Conservation (phyloP, 1,140 invertebrate genomes). For the Atta colombica region DNA sequence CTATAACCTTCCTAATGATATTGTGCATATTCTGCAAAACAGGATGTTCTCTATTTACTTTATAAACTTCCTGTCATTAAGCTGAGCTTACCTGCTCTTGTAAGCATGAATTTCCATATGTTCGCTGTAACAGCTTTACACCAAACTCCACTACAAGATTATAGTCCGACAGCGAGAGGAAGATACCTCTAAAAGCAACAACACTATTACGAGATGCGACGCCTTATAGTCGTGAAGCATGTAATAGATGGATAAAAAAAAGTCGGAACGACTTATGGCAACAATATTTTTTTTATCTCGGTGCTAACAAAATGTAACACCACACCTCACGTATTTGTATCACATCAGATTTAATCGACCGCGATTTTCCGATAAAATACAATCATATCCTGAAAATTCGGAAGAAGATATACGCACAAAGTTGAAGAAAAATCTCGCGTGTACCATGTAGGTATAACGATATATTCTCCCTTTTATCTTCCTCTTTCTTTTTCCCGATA, state of each 20-base stretch:
- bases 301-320: not conserved
- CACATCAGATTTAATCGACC: constrained; percentile 41
- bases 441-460: not conserved
- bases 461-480: not conserved
- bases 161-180: constrained; percentile 11
- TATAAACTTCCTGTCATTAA: constrained; percentile 52
- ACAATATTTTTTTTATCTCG: constrained; percentile 44
- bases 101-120: constrained; percentile 47
- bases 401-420: constrained; percentile 15
- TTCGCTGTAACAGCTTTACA: constrained; percentile 41
- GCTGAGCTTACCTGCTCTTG: constrained; percentile 18
- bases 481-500: not conserved
- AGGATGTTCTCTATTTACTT: constrained; percentile 39
- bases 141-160: constrained; percentile 47
- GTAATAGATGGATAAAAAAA: constrained; percentile 21
- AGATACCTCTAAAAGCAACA: not conserved
- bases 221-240: constrained; percentile 5
- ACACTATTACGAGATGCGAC: not conserved
- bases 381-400: not conserved
- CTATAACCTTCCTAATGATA: not conserved
- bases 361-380: constrained; percentile 37
- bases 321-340: not conserved
- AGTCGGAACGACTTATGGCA: not conserved
- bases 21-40: not conserved
- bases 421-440: constrained; percentile 24